Evolutionary conservation across 2,888 invertebrate species (phyloP).

Genomic region (Phasia obesa): DNA sequence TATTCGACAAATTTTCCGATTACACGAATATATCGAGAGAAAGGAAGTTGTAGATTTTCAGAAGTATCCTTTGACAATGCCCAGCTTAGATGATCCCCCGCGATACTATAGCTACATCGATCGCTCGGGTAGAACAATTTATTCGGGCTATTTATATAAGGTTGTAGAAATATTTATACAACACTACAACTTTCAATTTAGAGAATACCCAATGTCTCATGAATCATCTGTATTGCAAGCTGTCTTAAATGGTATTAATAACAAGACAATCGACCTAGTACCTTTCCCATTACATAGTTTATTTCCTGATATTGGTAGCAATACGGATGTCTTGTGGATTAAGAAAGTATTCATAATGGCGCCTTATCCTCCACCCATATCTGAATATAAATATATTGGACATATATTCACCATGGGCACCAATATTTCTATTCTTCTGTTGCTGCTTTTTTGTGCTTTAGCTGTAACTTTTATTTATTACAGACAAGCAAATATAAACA

Average conservation of each 20-base stretch:
- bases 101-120: too few relatives aligned
- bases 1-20: not conserved
- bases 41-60: not conserved
- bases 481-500: not conserved
- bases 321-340: not conserved
- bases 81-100: too few relatives aligned
- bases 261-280: not conserved
- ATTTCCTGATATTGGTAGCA: not conserved
- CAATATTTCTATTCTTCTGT: not conserved
- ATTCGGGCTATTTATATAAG: conserved; percentile 37
- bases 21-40: not conserved
- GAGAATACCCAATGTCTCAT: not conserved
- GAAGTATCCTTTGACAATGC: not conserved
- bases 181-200: conserved; percentile 21
- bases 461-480: conserved; percentile 2
- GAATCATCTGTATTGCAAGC: not conserved
- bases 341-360: not conserved
- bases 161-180: conserved; percentile 17
- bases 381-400: conserved; percentile 19
- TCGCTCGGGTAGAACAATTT: too few relatives aligned
- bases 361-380: conserved; percentile 28
- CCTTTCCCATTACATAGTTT: not conserved
- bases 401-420: not conserved
- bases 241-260: not conserved
- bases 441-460: not conserved